Conservation (phyloP, 1,140 invertebrate species). For the Drosophila ironensis region DNA sequence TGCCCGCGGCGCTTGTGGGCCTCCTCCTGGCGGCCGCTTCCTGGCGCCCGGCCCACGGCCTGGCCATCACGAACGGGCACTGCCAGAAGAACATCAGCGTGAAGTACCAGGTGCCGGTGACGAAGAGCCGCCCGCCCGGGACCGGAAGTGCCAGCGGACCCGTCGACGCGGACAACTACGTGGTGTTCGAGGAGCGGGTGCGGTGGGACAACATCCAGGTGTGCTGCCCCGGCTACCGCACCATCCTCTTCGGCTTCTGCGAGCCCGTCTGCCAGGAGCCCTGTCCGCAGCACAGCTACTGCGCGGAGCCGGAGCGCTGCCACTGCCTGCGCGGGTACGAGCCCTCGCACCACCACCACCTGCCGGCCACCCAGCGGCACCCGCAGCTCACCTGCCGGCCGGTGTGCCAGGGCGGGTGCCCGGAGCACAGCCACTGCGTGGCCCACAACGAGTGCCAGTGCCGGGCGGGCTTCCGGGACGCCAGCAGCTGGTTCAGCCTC, state of each 20-base stretch:
- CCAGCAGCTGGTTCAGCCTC: constrained; percentile 65
- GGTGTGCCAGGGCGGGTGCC: constrained; percentile 66
- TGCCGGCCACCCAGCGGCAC: constrained; percentile 16
- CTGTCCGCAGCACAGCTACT: constrained; percentile 83
- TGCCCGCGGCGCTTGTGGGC: constrained; percentile 13
- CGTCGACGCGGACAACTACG: constrained; percentile 15
- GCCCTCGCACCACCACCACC: constrained; percentile 66
- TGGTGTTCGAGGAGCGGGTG: constrained; percentile 65
- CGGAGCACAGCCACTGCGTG: constrained; percentile 64
- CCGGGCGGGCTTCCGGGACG: constrained; percentile 60
- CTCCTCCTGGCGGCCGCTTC: constrained; percentile 6
- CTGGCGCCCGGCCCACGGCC: neutral
- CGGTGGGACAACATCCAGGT: constrained; percentile 66
- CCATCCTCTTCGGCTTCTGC: constrained; percentile 70
- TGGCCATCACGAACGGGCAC: constrained; percentile 65
- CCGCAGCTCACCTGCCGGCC: constrained; percentile 63
- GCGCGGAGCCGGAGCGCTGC: constrained; percentile 85
- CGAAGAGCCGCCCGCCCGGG: constrained; percentile 11
- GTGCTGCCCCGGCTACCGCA: constrained; percentile 71
- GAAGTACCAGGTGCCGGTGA: constrained; percentile 72
- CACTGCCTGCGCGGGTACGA: constrained; percentile 83
- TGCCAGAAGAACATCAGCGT: constrained; percentile 73
- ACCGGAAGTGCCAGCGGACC: constrained; percentile 8
- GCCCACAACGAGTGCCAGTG: constrained; percentile 69
- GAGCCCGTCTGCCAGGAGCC: constrained; percentile 59